Base-by-base conservation (phyloP, 2,888 invertebrate genomes). In the Piscicola geometra region DNA sequence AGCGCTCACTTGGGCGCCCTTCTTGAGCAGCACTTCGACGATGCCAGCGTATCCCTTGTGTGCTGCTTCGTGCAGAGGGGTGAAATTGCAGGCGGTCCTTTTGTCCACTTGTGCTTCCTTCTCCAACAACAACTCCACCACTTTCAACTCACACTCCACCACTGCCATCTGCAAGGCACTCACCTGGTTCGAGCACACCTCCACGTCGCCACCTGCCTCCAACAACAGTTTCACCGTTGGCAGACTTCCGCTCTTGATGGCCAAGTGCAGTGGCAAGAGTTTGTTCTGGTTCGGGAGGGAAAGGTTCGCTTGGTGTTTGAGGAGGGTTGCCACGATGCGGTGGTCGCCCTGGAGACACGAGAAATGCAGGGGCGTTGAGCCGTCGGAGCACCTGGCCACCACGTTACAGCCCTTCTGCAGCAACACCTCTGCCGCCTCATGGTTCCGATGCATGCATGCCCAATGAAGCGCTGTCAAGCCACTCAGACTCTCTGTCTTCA, bases 121-220 rank as follows among this genome's bases (percentile, higher is more conserved):
- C 1, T 71, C 67, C 21, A 80, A 25, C 52, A 80, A 76, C 28
- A 72, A 76, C 67, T 64, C 68, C 25, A 79, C 80, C 15, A 81
- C 74, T 21, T 77, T 76, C 9, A 72, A 28, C 35, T 79, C 78
- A 70, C 79, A 75, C 33, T 77, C 78, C 56, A 76, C 74, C 28
- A 80, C 80, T 1, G 80, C 80, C 60, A 79, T 79, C 68, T 80
- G 79, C 9, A 80, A 69, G 1, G 80, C 77, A 9, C 78, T 80
- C 30, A 79, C 75, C 25, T 78, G 77, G 15, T 47, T 77, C 76
- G 78, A 80, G 41, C 77, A 76, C 12, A 76, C 77, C 66, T 80
- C 78, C n/a, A 80, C 35, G 52, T 78, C 71, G 9, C 77, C 75
- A 15, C 78, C 77, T 9, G 76, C 66, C 28, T 68, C 70, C 2